These are phyloP conservation scores for Drosophila cognata DNA, from an alignment of 2,888 invertebrate genomes.

Conservation along the genomic window DNA sequence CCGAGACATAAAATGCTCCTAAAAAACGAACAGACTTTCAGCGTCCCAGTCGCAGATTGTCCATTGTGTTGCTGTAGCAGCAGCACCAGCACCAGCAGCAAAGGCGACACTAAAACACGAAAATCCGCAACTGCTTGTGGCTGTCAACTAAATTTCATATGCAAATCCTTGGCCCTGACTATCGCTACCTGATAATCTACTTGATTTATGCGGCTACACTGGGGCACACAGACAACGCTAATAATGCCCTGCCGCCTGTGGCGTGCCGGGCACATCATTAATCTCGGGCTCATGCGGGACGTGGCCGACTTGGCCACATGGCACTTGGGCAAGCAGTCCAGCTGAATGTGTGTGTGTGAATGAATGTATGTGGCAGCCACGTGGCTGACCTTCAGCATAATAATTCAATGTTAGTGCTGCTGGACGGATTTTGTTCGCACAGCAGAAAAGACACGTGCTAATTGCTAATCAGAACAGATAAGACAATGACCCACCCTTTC, in stretches of 20 bases:
- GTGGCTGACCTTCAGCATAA: constrained; percentile 74
- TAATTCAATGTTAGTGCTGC: constrained; percentile 66
- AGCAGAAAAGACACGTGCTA: constrained; percentile 70
- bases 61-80: constrained; percentile 1
- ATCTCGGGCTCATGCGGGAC: constrained; percentile 73
- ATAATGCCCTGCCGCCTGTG: constrained; percentile 58
- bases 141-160: constrained; percentile 78
- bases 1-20: constrained; percentile 13
- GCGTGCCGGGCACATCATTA: constrained; percentile 69
- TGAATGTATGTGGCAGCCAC: constrained; percentile 30
- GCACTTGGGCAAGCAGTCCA: constrained; percentile 2
- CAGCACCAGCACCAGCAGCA: constrained; percentile 5
- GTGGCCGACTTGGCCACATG: constrained; percentile 22
- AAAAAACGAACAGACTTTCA: constrained; percentile 19
- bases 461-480: constrained; percentile 76
- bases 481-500: constrained; percentile 29
- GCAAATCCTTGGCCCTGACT: constrained; percentile 74
- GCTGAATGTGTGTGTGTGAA: neutral
- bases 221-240: constrained; percentile 47
- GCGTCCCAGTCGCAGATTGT: constrained; percentile 4
- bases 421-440: constrained; percentile 30
- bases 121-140: constrained; percentile 63
- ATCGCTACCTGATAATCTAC: constrained; percentile 77
- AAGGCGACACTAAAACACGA: constrained; percentile 26
- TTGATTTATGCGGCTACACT: constrained; percentile 75